Evolutionary conservation across 2,797 vertebrate genomes (phyloP), one percentile per base, ranked within the genome.

Genomic region (Scomberomorus guttatus): DNA sequence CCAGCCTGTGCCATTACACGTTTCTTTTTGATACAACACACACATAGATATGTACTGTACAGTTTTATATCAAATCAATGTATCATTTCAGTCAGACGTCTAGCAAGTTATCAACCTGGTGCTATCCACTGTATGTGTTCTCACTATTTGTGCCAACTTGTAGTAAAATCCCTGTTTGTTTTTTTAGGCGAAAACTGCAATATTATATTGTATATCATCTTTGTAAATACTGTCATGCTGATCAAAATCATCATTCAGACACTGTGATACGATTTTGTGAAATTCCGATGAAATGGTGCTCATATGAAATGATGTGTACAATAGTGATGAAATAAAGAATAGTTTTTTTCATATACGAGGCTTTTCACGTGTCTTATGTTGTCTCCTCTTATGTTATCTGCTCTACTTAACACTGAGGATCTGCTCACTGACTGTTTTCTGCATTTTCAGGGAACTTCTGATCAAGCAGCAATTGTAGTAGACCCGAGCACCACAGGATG

Each of bases 41-140:
- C 29, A 69, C 46, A 50, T 20, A 50, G 13, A 62, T 61, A 51
- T 17, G 80, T 89, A 91, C 82, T 94, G 84, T 85, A 87, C 22
- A 65, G 65, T 52, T 73, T 80, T 37, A 70, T 75, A 63, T 81
- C 67, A 60, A 68, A 76, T 82, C 67, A 78, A 39, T 72, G 59
- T 75, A 60, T 74, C 13, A 66, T 55, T 72, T 79, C 60, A 84
- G 76, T 77, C 72, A 83, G 66, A 82, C 42, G 25, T 81, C 70
- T 61, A 71, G 55, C 34, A 77, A 83, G 86, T 93, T 93, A 88
- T 93, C 90, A 91, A 77, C 73, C 77, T 86, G 90, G 93, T 94
- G 92, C 92, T 91, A 89, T 65, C 67, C 44, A 68, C 82, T 82
- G 61, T 85, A 77, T 61, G 51, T 89, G 75, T 87, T 91, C 72